A percentile compares a stretch with the other conserved stretches of the same genome.
These are phyloP conservation scores for Amphilophus citrinellus DNA, from an alignment of 2,113 vertebrate species.

Conservation along the genomic window DNA sequence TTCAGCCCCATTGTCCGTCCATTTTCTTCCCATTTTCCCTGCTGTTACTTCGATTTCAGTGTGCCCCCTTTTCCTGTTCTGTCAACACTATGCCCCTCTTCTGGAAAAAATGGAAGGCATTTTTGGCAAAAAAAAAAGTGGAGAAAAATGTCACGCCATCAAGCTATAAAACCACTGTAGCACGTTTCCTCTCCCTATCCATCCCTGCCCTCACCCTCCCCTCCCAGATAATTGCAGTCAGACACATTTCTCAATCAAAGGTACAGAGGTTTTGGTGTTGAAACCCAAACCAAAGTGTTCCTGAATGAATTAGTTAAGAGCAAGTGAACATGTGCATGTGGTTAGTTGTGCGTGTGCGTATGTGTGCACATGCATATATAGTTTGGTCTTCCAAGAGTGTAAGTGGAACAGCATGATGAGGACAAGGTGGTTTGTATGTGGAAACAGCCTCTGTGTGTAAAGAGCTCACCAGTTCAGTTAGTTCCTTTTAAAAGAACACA, in stretches of 20 bases:
- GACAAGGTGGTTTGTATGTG: constrained; percentile 68
- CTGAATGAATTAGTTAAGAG: constrained; percentile 86
- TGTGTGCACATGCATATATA: constrained; percentile 56
- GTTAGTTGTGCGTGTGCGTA: constrained; percentile 66
- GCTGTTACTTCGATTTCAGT: constrained; percentile 47
- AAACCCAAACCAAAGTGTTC: constrained; percentile 85
- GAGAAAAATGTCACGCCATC: constrained; percentile 78
- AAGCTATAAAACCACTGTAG: constrained; percentile 75
- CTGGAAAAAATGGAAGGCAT: constrained; percentile 57
- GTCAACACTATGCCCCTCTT: constrained; percentile 67
- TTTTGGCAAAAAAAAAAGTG: constrained; percentile 5
- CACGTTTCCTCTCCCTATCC: constrained; percentile 59
- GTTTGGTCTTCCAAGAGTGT: constrained; percentile 69
- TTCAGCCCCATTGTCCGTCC: constrained; percentile 59
- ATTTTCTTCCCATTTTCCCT: constrained; percentile 59
- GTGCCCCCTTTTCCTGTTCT: constrained; percentile 56
- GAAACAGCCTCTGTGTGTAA: constrained; percentile 80
- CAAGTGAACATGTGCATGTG: constrained; percentile 84
- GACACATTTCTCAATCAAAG: constrained; percentile 84
- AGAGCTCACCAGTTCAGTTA: constrained; percentile 47
- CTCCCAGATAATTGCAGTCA: constrained; percentile 81
- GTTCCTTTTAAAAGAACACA: constrained; percentile 18
- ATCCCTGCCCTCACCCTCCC: constrained; percentile 39
- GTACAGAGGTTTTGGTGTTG: constrained; percentile 77
- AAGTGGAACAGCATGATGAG: constrained; percentile 83